Percentiles rank a stretch among this genome's conserved stretches.
Evolutionary conservation across 2,888 invertebrate genomes (phyloP).

Genomic region (Hyalella azteca): DNA sequence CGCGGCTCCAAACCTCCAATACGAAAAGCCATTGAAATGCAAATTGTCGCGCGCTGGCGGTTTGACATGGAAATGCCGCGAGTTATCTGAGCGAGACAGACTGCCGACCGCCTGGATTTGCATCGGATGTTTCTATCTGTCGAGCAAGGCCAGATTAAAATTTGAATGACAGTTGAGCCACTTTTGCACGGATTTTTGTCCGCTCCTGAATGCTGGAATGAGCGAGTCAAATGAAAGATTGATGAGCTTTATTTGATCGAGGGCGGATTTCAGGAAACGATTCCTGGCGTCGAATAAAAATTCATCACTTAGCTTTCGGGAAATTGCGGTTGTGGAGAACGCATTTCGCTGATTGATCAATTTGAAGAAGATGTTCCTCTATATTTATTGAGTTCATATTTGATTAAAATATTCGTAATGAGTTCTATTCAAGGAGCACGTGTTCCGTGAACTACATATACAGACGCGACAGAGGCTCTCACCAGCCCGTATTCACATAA

Average conservation of each 20-base stretch:
- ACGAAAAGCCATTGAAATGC: constrained; percentile 19
- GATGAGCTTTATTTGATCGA: constrained; percentile 15
- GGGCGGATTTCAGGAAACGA: constrained; percentile 5
- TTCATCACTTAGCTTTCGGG: no score
- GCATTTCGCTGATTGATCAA: no score
- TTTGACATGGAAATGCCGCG: constrained; percentile 29
- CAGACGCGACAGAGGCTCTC: no score
- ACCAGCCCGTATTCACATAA: no score
- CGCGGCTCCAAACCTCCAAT: background rate
- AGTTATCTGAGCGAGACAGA: constrained; percentile 30
- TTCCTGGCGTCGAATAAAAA: background rate
- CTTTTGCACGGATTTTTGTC: constrained; percentile 27
- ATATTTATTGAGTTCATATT: no score
- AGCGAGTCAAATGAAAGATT: constrained; percentile 24
- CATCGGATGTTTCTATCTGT: constrained; percentile 33
- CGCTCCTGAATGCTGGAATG: background rate
- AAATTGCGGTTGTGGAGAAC: no score
- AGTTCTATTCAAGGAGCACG: no score
- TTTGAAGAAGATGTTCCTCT: no score
- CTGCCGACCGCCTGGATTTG: constrained; percentile 13
- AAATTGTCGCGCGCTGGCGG: background rate
- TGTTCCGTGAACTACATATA: no score
- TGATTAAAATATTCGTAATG: no score
- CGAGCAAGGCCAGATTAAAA: constrained; percentile 32
- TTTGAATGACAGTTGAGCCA: constrained; percentile 28